Base-by-base conservation (phyloP, 2,113 vertebrate genomes). In the Macrotis lagotis region DNA sequence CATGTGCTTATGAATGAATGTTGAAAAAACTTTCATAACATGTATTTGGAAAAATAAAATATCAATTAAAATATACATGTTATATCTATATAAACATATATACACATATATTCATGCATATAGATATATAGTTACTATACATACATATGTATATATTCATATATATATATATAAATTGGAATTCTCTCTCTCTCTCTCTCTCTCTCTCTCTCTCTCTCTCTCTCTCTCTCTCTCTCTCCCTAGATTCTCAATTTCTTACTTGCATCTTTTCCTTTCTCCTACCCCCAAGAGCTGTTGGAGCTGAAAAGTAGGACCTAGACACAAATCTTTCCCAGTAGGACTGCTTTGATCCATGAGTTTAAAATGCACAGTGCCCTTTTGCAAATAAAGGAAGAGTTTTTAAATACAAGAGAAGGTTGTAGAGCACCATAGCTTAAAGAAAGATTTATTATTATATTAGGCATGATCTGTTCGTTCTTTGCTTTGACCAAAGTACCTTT, bases 301-400 rank as follows among this genome's bases (percentile, higher is more conserved):
- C 50, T 92, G 89, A 48, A 94, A 97, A 95, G 31, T 55, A 48
- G 25, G 89, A 95, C 26, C 28, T 31, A 44, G 49, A 16, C n/a
- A 28, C 51, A 48, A 11, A 94, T 50, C 48, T 50, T 97, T 90
- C 90, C 25, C 88, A 94, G 95, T 48, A 22, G 93, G 37, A 37
- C 66, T 89, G 50, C 94, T 95, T 88, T 49, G 50, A 88, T 91
- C 24, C 31, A 92, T 91, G 22, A 47, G 16, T 22, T 93, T 0
- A 50, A 90, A 95, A 55, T 92, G 55, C 92, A 92, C 50, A 96
- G 92, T 88, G 55, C 31, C 95, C 91, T 88, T 88, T 96, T 97
- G 97, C 95, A 97, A 55, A 89, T 89, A 94, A 94, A 92, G 51
- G 92, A 94, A n/a, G 48, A 37, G 92, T 95, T 88, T 94, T 90